phyloP scores from a whole-genome alignment of 2,113 vertebrate species.

The Smithornis capensis region DNA sequence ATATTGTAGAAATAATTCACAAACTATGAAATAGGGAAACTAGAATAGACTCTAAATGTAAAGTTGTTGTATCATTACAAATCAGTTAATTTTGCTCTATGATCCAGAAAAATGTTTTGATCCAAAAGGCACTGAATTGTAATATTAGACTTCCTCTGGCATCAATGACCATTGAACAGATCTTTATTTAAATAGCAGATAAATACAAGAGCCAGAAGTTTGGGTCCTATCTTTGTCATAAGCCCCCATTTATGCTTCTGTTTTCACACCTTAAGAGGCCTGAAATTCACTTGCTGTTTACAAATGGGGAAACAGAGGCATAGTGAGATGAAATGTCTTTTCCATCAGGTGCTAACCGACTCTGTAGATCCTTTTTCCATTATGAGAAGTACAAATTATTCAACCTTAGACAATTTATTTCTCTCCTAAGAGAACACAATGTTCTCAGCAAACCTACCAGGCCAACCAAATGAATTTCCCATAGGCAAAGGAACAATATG shows the following conservation, averaged over 20 bases:
- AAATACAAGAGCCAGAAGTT: background rate
- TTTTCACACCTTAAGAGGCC: background rate
- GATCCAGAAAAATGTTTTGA: background rate
- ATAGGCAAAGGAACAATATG: background rate
- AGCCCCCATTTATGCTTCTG: background rate
- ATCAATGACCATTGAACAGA: background rate
- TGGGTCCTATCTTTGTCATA: background rate
- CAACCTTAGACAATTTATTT: background rate
- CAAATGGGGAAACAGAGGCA: background rate
- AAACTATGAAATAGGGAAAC: background rate
- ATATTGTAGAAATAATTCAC: background rate
- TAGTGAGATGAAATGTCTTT: background rate
- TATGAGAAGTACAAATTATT: background rate
- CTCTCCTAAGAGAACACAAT: background rate
- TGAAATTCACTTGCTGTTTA: background rate
- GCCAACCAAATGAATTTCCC: slow-evolving; percentile 4
- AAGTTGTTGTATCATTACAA: background rate
- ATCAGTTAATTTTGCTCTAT: background rate
- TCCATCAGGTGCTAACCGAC: background rate
- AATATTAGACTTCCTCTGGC: background rate
- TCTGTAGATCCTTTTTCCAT: background rate
- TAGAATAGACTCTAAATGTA: background rate
- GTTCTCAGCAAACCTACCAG: background rate
- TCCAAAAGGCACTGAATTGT: background rate
- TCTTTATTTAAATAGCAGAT: background rate